phyloP scores from a whole-genome alignment of 1,140 invertebrate species.

The Zaprionus inermis region DNA sequence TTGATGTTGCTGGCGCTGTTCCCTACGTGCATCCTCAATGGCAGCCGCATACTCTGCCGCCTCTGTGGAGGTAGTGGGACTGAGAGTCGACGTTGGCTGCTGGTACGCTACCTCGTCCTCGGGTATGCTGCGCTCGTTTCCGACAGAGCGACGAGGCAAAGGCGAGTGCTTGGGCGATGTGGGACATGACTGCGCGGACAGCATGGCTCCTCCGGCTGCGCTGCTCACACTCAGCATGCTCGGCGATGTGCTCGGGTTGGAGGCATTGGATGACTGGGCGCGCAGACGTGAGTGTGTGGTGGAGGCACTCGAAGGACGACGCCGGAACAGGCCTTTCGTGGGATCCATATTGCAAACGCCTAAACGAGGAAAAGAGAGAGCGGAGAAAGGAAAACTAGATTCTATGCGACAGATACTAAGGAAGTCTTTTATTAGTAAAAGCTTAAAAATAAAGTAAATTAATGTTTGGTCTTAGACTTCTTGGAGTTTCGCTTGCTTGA shows the following conservation, averaged over 20 bases:
- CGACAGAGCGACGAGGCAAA: slow-evolving; percentile 65
- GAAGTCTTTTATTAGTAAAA: slow-evolving; percentile 43
- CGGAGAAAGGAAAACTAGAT: neutral
- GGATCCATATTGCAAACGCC: slow-evolving; percentile 83
- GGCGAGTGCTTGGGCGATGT: slow-evolving; percentile 79
- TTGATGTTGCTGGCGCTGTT: slow-evolving; percentile 51
- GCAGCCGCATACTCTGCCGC: slow-evolving; percentile 71
- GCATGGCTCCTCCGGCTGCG: neutral
- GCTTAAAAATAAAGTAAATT: neutral
- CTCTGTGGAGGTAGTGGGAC: slow-evolving; percentile 65
- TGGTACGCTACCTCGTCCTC: slow-evolving; percentile 71
- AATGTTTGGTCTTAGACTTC: slow-evolving; percentile 20
- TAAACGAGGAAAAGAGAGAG: slow-evolving; percentile 43
- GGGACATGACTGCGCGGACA: slow-evolving; percentile 74
- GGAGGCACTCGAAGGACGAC: slow-evolving; percentile 83
- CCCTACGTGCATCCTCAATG: slow-evolving; percentile 66
- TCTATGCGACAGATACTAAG: neutral
- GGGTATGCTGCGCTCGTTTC: slow-evolving; percentile 74
- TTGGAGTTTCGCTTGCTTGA: neutral
- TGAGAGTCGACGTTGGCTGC: slow-evolving; percentile 17
- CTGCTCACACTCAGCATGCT: slow-evolving; percentile 55
- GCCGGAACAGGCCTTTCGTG: slow-evolving; percentile 86
- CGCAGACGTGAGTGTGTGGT: slow-evolving; percentile 64
- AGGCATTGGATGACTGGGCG: slow-evolving; percentile 65
- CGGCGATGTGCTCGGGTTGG: slow-evolving; percentile 49